Percentiles rank a stretch among this genome's conserved stretches.
Conservation (phyloP, 1,140 invertebrate species). For the Drosophila persimilis region DNA sequence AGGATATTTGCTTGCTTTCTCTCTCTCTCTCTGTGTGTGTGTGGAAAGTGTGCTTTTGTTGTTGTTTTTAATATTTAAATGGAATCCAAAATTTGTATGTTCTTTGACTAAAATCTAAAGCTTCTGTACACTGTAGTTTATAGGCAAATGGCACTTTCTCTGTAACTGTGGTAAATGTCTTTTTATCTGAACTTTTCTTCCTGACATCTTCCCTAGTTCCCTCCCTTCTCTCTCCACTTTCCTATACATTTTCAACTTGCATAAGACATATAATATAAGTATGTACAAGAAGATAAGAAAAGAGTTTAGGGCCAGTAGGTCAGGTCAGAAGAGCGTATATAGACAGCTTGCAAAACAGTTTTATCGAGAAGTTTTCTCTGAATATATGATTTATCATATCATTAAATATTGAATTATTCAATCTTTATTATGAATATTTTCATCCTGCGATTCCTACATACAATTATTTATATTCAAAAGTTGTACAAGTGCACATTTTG, state of each 20-base stretch:
- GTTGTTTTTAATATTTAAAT: constrained; percentile 6
- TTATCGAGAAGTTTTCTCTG: too few relatives aligned
- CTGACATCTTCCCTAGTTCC: too few relatives aligned
- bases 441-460: too few relatives aligned
- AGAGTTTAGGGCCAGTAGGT: not conserved
- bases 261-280: not conserved
- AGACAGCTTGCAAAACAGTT: too few relatives aligned
- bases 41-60: not conserved
- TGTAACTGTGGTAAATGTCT: constrained; percentile 23
- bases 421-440: too few relatives aligned
- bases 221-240: not conserved
- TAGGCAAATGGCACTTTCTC: constrained; percentile 2
- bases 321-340: not conserved
- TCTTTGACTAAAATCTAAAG: constrained; percentile 19
- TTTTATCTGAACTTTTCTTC: not conserved
- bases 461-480: too few relatives aligned
- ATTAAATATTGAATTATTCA: too few relatives aligned
- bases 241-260: constrained; percentile 14
- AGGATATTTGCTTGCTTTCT: constrained; percentile 12
- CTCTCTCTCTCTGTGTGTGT: constrained; percentile 11
- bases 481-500: too few relatives aligned
- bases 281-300: too few relatives aligned
- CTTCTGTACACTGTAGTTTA: constrained; percentile 31
- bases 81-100: constrained; percentile 2
- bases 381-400: too few relatives aligned